A percentile compares a stretch with the other conserved stretches of the same genome.
phyloP scores from a whole-genome alignment of 2,113 vertebrate genomes.

The Mohoua ochrocephala region DNA sequence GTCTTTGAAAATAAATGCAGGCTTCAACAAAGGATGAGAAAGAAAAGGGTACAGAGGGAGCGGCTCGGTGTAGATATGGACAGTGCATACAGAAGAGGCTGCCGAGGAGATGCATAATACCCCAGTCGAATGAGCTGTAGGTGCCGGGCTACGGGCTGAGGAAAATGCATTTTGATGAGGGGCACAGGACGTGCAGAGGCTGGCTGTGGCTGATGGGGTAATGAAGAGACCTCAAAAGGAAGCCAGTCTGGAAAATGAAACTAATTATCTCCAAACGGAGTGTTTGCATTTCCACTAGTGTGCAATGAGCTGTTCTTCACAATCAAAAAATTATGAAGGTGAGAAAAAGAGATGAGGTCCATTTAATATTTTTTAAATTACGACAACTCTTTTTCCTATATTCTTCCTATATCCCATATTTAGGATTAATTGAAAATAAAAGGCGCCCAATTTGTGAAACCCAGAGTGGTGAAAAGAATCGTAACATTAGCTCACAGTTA shows the following conservation, averaged over 20 bases:
- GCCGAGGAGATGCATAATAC: neutral
- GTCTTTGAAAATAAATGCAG: slow-evolving; percentile 62
- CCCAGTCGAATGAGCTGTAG: neutral
- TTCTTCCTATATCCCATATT: neutral
- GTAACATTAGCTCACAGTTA: neutral
- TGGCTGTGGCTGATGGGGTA: neutral
- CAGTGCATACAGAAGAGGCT: slow-evolving; percentile 24
- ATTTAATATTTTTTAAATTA: neutral
- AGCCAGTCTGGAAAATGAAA: neutral
- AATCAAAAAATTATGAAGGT: neutral
- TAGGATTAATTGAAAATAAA: neutral
- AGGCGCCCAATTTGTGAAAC: neutral
- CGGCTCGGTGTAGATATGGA: neutral
- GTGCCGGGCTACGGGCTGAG: neutral
- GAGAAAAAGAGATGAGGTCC: neutral
- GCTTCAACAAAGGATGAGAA: slow-evolving; percentile 54
- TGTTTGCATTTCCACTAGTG: neutral
- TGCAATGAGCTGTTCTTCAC: neutral
- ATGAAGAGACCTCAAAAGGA: neutral
- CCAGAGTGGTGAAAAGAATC: neutral
- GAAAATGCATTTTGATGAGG: slow-evolving; percentile 24
- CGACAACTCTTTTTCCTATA: neutral
- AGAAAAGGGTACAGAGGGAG: slow-evolving; percentile 31
- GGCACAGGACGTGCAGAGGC: neutral
- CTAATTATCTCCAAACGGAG: neutral